These are phyloP conservation scores for Ceuthmochares aereus DNA, from an alignment of 2,113 vertebrate species.

Conservation along the genomic window DNA sequence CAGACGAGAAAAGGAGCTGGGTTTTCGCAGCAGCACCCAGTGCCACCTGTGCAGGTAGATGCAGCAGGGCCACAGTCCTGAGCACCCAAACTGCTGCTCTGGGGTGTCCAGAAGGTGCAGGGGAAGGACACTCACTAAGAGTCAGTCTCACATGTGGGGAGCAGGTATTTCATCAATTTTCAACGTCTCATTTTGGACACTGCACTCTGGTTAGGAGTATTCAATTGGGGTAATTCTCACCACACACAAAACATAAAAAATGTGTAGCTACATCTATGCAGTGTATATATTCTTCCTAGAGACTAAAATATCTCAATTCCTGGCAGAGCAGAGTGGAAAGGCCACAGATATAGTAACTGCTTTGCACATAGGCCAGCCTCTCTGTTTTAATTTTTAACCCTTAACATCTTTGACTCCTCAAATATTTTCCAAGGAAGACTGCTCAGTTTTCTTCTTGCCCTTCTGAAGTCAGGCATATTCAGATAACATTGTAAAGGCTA, in stretches of 20 bases:
- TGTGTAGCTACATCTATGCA: accelerated
- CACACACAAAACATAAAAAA: background rate
- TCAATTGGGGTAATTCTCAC: background rate
- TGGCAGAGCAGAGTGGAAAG: background rate
- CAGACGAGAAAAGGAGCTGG: background rate
- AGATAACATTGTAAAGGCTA: background rate
- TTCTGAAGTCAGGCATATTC: background rate
- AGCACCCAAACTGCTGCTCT: background rate
- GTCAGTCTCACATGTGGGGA: background rate
- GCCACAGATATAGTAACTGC: background rate
- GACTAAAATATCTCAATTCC: background rate
- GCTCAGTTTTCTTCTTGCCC: background rate
- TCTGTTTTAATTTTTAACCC: background rate
- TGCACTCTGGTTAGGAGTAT: background rate
- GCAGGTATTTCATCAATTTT: background rate
- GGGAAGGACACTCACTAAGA: background rate
- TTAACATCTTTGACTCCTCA: background rate
- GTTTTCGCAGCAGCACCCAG: background rate
- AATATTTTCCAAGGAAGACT: background rate
- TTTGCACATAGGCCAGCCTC: background rate
- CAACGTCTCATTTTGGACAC: background rate
- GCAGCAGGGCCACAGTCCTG: background rate
- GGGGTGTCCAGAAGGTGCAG: background rate
- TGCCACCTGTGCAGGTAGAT: background rate
- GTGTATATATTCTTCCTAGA: background rate